A percentile compares a stretch with the other conserved stretches of the same genome.
Evolutionary conservation across 1,140 invertebrate species (phyloP).

Genomic region (Drosophila malerkotliana): DNA sequence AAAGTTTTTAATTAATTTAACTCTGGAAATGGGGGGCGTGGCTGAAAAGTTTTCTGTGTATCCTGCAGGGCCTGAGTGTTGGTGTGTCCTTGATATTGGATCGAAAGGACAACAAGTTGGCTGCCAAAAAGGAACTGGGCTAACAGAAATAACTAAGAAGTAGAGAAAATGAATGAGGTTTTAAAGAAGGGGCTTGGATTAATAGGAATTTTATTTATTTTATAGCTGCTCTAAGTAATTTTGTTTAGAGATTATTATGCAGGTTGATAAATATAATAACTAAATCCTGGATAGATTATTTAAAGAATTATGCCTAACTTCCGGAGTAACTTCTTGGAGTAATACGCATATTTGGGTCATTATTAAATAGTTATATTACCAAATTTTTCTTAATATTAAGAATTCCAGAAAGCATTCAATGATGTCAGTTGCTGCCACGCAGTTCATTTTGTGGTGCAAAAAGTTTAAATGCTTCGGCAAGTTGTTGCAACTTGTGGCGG

Average conservation of each 20-base stretch:
- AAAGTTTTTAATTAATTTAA: constrained; percentile 72
- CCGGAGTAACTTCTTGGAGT: no score
- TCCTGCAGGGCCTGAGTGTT: constrained; percentile 8
- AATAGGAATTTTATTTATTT: no score
- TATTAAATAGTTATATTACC: no score
- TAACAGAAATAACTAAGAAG: constrained; percentile 39
- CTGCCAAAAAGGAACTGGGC: constrained; percentile 62
- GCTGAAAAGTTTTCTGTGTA: constrained; percentile 17
- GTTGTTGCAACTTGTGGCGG: constrained; percentile 44
- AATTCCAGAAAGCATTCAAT: background rate
- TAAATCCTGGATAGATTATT: no score
- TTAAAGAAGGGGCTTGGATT: background rate
- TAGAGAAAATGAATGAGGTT: constrained; percentile 3
- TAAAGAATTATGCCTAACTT: no score
- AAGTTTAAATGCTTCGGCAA: constrained; percentile 39
- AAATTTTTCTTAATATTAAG: background rate
- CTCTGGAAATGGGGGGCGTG: constrained; percentile 21
- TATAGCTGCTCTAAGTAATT: no score
- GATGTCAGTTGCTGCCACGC: constrained; percentile 15
- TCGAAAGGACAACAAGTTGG: constrained; percentile 54
- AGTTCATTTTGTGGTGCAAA: constrained; percentile 29
- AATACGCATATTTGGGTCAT: no score
- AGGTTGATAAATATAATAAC: no score
- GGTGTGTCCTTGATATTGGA: constrained; percentile 52
- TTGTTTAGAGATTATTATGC: no score